A percentile compares a stretch with the other conserved stretches of the same genome.
These are phyloP conservation scores for Dipodomys merriami DNA, from an alignment of 2,113 vertebrate genomes.

Conservation along the genomic window DNA sequence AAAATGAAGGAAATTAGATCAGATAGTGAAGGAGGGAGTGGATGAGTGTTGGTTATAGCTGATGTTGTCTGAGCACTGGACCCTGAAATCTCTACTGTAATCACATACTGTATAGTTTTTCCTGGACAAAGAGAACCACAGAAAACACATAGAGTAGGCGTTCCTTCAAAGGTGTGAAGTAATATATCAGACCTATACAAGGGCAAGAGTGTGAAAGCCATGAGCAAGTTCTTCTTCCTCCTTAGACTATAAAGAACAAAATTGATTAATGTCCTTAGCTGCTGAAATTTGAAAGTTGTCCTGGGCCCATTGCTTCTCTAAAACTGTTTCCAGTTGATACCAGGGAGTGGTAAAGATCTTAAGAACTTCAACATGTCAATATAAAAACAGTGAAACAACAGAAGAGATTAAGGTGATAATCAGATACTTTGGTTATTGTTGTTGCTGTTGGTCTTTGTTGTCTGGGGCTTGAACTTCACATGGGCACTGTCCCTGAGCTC, in stretches of 20 bases:
- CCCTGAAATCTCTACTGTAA: neutral
- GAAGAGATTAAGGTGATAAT: slow-evolving; percentile 3
- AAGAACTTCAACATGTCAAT: neutral
- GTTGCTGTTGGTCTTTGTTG: too few relatives aligned
- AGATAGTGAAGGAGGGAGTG: too few relatives aligned
- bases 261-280: neutral
- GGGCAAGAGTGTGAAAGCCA: rapidly evolving
- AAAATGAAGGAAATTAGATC: neutral
- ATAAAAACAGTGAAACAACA: neutral
- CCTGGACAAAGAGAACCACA: neutral
- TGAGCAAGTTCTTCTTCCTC: neutral
- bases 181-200: rapidly evolving
- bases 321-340: neutral
- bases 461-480: too few relatives aligned
- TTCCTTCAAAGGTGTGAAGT: neutral
- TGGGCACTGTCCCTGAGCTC: too few relatives aligned
- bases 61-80: neutral
- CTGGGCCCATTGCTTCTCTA: neutral
- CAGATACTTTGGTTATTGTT: too few relatives aligned
- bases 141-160: rapidly evolving
- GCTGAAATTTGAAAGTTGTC: neutral
- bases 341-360: neutral
- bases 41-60: neutral
- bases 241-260: neutral
- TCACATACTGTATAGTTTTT: neutral